Conservation (phyloP, 2,888 invertebrate species). For the Liposcelis brunnea region DNA sequence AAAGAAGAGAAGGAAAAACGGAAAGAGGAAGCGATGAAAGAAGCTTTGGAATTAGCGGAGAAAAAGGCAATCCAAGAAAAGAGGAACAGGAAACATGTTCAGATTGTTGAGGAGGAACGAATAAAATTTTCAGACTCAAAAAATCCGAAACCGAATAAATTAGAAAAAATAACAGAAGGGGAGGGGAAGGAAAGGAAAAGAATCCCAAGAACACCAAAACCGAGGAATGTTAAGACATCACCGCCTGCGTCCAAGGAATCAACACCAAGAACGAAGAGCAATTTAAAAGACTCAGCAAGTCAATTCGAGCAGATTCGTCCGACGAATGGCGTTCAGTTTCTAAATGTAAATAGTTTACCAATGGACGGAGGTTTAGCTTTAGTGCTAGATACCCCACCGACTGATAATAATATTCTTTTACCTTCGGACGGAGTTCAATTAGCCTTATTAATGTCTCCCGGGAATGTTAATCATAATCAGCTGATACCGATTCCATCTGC, state of each 20-base stretch:
- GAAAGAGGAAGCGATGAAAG: conserved; percentile 19
- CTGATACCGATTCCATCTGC: not conserved
- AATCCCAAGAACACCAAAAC: not conserved
- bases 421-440: conserved; percentile 29
- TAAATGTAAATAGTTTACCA: not conserved
- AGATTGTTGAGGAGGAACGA: conserved; percentile 2
- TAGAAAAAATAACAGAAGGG: not conserved
- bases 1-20: conserved; percentile 20
- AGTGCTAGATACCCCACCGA: conserved; percentile 28
- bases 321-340: not conserved
- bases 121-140: not conserved
- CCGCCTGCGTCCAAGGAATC: too few species aligned
- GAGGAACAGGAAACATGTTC: not conserved
- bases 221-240: conserved; percentile 7
- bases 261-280: not conserved
- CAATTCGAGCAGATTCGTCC: not conserved
- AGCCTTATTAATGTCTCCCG: conserved; percentile 38
- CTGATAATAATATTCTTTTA: conserved; percentile 26
- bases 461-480: not conserved
- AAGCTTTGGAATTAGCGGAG: conserved; percentile 11
- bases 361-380: conserved; percentile 15
- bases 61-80: conserved; percentile 20
- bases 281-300: not conserved
- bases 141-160: too few species aligned
- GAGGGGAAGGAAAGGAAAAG: not conserved